phyloP scores from a whole-genome alignment of 2,888 invertebrate species.

The Hirtodrosophila trivittata region DNA sequence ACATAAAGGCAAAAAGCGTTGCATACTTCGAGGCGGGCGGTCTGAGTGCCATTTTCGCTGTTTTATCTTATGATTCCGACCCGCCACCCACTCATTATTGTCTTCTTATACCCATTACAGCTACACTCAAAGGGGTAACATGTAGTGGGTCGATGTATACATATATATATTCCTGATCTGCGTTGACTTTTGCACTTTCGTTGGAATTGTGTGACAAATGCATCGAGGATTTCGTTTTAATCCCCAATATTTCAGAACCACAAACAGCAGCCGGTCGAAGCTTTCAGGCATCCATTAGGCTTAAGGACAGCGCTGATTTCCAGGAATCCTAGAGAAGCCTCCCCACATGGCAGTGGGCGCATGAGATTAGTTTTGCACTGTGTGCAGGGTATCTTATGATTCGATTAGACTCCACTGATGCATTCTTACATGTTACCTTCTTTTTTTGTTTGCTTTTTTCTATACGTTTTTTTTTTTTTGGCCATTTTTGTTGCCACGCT shows the following conservation, averaged over 20 bases:
- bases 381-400: too few species aligned
- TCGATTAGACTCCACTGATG: too few species aligned
- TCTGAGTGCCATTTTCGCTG: constrained; percentile 14
- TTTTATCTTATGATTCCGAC: constrained; percentile 36
- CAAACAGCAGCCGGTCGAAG: too few species aligned
- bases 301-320: too few species aligned
- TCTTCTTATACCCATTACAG: neutral
- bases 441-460: constrained; percentile 12
- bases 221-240: too few species aligned
- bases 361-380: too few species aligned
- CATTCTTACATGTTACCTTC: constrained; percentile 20
- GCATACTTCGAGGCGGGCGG: constrained; percentile 16
- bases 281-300: too few species aligned
- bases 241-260: too few species aligned
- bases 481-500: constrained; percentile 20
- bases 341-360: too few species aligned
- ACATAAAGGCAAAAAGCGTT: constrained; percentile 21
- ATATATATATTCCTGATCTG: neutral
- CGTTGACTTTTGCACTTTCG: neutral
- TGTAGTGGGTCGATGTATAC: neutral
- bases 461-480: constrained; percentile 6
- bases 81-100: constrained; percentile 2
- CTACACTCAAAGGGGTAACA: neutral
- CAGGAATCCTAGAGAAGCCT: too few species aligned
- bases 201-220: too few species aligned